Evolutionary conservation across 2,888 invertebrate species (phyloP), one percentile per base, ranked within the genome.

Genomic region (Pegoplata infirma): DNA sequence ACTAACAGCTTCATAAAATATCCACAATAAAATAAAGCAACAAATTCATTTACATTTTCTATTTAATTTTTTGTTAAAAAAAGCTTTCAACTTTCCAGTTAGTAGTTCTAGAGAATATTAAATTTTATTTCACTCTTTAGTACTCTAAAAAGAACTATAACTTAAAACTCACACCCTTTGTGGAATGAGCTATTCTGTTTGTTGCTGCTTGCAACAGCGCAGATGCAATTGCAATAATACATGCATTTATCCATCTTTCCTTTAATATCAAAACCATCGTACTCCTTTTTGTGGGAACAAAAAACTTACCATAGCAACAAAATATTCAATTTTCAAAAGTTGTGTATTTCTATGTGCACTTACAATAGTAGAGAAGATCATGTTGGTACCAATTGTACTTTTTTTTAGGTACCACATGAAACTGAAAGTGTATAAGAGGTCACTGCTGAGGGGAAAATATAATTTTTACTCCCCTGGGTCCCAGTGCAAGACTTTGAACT

Each of bases 301-400:
- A 61, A 56, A 72, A 51, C 56, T 79, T 49, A 46, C 75, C 79
- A 63, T 79, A 71, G 79, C 79, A 79, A 79, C 79, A 79, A 64
- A 73, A 69, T 17, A 47, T 69, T 53, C 10, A 25, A 25, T 25
- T 25, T 25, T 6, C n/a, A 40, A 40, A 40, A 5, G 25, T 25
- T 25, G 6, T 25, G 25, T n/a, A n/a, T n/a, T n/a, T n/a, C n/a
- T n/a, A n/a, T n/a, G n/a, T n/a, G n/a, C n/a, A n/a, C n/a, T n/a
- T n/a, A n/a, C n/a, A n/a, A n/a, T n/a, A n/a, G n/a, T n/a, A n/a
- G n/a, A n/a, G n/a, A n/a, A n/a, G n/a, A n/a, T n/a, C n/a, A n/a
- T n/a, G n/a, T n/a, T n/a, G n/a, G n/a, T n/a, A n/a, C n/a, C n/a
- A n/a, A n/a, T n/a, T n/a, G n/a, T n/a, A n/a, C n/a, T n/a, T n/a